Base-by-base conservation (phyloP, 2,797 vertebrate genomes). In the Tiaroga cobitis region DNA sequence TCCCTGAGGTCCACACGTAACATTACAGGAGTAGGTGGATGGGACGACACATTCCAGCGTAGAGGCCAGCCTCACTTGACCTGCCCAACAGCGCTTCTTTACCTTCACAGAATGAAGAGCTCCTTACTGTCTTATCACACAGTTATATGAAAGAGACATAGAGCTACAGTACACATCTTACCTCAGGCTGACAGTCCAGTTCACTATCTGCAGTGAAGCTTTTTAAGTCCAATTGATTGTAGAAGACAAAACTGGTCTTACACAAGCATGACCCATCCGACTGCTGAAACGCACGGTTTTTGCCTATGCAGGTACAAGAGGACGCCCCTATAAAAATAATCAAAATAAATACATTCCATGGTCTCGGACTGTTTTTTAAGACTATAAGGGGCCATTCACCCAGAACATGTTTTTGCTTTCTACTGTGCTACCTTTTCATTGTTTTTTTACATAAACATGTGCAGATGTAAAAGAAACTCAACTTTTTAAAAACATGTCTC, bases 261-360 rank as follows among this genome's bases (percentile, higher is more conserved):
- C 97, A 99, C 92, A 98, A 93, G 87, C 97, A 99, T 6, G 96
- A 98, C 3, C 96, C 95, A 19, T 99, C 97, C 0, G 96, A 99
- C 63, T 95, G 95, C 92, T 99, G 97, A 91, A 98, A 99, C 0
- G 97, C 94, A 7, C 97, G 94, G 88, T 98, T 97, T 90, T 95
- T 93, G 56, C 97, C 97, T 0, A 69, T 91, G 85, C 98, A 99
- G 2, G 83, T 93, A 85, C 98, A 99, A 51, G 93, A 95, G 37
- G 93, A 92, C 5, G 97, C 95, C 75, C 97, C 98, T 99, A 89
- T 7, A 18, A 75, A 85, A 46, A 5, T 24, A 54, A 69, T 81
- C 2, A 32, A 29, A 61, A 61, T 18, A 77, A 24, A 59, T 26
- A 63, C 1, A 54, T 41, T 8, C 67, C 46, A 67, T 16, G 6